Conservation (phyloP, 1,140 invertebrate species). For the Caenorhabditis tropicalis region DNA sequence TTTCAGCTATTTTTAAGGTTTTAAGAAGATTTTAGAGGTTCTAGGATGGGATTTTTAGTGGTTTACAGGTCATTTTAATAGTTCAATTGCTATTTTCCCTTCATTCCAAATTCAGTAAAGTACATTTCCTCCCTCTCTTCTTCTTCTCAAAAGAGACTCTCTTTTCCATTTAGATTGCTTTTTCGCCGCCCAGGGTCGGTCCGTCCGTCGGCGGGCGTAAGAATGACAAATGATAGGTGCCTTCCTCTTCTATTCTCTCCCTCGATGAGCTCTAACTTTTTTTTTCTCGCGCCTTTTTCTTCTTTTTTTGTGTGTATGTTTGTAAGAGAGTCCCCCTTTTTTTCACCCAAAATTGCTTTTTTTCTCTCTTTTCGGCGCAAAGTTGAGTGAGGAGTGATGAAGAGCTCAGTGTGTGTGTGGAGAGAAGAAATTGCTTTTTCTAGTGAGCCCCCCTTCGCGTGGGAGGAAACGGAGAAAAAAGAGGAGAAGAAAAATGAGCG, state of each 20-base stretch:
- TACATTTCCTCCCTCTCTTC: neutral
- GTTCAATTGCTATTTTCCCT: too few relatives aligned
- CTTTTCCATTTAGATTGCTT: constrained; percentile 41
- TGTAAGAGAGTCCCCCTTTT: neutral
- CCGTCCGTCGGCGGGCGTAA: constrained; percentile 38
- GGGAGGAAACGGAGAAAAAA: neutral
- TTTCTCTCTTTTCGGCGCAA: neutral
- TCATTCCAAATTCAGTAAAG: too few relatives aligned
- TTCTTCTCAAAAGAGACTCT: neutral
- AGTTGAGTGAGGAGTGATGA: neutral
- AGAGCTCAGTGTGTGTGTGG: neutral
- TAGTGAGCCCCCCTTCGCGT: neutral
- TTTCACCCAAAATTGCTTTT: constrained; percentile 30
- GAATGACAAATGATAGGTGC: constrained; percentile 34
- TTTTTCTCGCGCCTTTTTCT: constrained; percentile 25
- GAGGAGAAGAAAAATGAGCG: neutral
- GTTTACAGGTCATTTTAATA: too few relatives aligned
- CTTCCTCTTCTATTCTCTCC: neutral
- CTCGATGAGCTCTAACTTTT: neutral
- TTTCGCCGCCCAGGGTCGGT: too few relatives aligned
- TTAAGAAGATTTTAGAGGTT: too few relatives aligned
- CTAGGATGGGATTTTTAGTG: neutral
- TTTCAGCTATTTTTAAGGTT: too few relatives aligned
- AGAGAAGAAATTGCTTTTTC: constrained; percentile 31
- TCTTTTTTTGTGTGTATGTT: too few relatives aligned